Conservation (phyloP, 2,113 vertebrate species). For the Pelecanoides urinatrix region DNA sequence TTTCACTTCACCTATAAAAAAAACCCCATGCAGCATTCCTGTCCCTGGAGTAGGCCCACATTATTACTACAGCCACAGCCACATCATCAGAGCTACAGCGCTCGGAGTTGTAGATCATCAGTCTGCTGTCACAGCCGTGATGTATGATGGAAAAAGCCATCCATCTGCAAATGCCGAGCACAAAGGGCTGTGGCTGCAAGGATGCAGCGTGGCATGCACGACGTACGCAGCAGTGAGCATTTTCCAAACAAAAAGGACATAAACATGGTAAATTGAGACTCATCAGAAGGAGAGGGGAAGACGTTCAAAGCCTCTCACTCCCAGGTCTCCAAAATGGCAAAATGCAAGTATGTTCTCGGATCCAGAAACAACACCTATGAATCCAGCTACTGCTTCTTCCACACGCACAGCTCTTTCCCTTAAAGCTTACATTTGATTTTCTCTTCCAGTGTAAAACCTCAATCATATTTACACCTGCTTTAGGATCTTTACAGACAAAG, state of each 20-base stretch:
- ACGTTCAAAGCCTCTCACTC: background rate
- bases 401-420: background rate
- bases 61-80: conserved; percentile 65
- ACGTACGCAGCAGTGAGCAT: background rate
- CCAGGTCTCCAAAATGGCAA: conserved; percentile 40
- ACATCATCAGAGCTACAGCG: conserved; percentile 44
- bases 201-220: background rate
- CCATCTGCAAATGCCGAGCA: conserved; percentile 23
- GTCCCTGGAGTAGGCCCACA: conserved; percentile 29
- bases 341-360: conserved; percentile 16
- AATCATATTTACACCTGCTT: conserved; percentile 39
- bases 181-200: conserved; percentile 32
- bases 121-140: conserved; percentile 62
- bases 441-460: conserved; percentile 4
- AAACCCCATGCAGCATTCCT: background rate
- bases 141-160: conserved; percentile 63
- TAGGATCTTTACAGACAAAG: conserved; percentile 32
- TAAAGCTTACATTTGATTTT: background rate
- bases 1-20: conserved; percentile 57
- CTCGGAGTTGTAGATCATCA: conserved; percentile 61
- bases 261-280: background rate
- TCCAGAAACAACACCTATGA: conserved; percentile 39
- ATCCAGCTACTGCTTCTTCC: conserved; percentile 10
- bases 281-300: background rate
- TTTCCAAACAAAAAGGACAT: background rate